Conservation (phyloP, 2,888 invertebrate genomes). For the Melikaiella ostensackeni region DNA sequence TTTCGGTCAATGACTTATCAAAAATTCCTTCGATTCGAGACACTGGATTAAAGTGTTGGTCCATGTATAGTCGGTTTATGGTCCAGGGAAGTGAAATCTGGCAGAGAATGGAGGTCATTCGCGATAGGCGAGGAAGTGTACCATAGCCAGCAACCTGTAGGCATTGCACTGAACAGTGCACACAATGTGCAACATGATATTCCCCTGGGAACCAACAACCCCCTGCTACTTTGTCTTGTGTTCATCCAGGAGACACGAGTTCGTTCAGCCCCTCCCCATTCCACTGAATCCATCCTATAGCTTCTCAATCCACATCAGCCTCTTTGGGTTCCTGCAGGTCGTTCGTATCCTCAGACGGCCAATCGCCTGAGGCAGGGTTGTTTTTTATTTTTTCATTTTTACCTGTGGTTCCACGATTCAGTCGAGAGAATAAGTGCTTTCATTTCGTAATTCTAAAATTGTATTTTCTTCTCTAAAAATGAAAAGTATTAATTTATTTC, state of each 20-base stretch:
- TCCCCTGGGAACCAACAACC: conserved; percentile 33
- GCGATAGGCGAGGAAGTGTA: conserved; percentile 9
- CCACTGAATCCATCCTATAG: neutral
- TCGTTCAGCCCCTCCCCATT: neutral
- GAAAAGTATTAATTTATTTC: neutral
- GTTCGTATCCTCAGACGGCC: neutral
- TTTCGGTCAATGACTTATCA: neutral
- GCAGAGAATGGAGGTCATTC: conserved; percentile 24
- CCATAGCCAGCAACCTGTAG: conserved; percentile 14
- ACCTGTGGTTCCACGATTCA: neutral
- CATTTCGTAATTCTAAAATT: neutral
- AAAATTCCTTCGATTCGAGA: neutral
- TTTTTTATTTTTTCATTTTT: neutral
- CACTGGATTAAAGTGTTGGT: conserved; percentile 10
- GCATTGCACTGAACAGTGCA: conserved; percentile 25
- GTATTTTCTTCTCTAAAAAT: too few species aligned
- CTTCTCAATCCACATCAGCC: conserved; percentile 9
- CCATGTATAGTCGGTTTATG: neutral
- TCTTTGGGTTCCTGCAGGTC: neutral
- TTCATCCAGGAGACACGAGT: conserved; percentile 25
- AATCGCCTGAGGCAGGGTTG: neutral
- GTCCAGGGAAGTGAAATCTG: conserved; percentile 25
- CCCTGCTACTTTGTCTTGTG: conserved; percentile 30
- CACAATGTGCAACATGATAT: conserved; percentile 28
- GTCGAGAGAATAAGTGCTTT: neutral